phyloP scores from a whole-genome alignment of 2,888 invertebrate species.

The Calameuta pallipes region DNA sequence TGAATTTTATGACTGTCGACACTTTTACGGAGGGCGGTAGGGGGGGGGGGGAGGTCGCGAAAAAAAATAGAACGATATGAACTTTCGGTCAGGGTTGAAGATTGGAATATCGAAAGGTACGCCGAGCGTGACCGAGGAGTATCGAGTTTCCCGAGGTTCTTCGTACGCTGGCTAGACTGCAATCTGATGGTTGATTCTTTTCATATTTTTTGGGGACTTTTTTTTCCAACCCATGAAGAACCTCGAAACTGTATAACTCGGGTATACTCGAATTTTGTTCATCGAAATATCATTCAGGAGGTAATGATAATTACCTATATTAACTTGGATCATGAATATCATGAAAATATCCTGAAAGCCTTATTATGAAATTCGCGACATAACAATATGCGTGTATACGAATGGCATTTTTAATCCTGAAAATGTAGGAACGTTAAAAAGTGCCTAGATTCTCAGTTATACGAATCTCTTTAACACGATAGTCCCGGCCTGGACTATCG shows the following conservation, averaged over 20 bases:
- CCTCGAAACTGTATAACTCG: background rate
- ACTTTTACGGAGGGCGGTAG: background rate
- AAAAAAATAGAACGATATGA: background rate
- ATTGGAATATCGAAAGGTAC: slow-evolving; percentile 33
- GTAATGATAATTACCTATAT: background rate
- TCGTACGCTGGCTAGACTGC: background rate
- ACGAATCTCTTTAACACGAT: background rate
- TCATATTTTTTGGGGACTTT: background rate
- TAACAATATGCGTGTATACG: background rate
- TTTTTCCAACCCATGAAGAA: background rate
- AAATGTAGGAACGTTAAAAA: background rate
- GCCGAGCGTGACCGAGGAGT: slow-evolving; percentile 29
- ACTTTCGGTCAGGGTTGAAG: slow-evolving; percentile 10
- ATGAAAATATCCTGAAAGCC: background rate
- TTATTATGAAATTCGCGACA: background rate
- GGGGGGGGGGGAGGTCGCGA: background rate
- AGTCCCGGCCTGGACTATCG: background rate
- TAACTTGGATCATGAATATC: background rate
- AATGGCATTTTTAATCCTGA: background rate
- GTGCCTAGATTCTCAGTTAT: background rate
- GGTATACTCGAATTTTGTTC: background rate
- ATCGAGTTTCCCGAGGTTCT: background rate
- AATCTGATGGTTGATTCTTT: background rate
- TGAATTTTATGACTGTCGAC: background rate
- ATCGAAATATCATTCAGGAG: background rate